A percentile compares a stretch with the other conserved stretches of the same genome.
Evolutionary conservation across 1,140 invertebrate species (phyloP).

Genomic region (Dinoponera quadriceps): DNA sequence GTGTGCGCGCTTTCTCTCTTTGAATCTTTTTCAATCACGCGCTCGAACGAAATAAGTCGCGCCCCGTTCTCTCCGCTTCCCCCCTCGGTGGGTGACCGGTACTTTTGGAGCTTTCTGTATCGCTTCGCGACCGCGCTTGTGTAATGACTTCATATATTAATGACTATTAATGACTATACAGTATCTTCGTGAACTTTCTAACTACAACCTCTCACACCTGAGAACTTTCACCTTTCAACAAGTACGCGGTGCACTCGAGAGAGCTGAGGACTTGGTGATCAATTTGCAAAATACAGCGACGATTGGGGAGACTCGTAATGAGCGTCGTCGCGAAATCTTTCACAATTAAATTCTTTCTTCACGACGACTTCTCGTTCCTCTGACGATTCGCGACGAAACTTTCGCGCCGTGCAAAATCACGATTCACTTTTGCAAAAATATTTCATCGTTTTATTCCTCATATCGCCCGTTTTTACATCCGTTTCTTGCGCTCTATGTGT

Average conservation of each 20-base stretch:
- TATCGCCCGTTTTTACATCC: no score
- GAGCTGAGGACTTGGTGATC: constrained; percentile 12
- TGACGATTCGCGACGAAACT: no score
- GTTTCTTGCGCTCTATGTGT: no score
- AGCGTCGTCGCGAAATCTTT: no score
- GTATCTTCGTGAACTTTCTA: constrained; percentile 8
- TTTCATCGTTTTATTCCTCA: no score
- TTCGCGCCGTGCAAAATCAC: not conserved
- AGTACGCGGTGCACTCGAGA: constrained; percentile 41
- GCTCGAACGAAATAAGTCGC: not conserved
- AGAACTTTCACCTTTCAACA: constrained; percentile 23
- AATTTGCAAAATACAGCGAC: no score
- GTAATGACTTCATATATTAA: constrained; percentile 24
- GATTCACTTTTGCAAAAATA: no score
- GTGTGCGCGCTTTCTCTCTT: not conserved
- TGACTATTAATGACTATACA: constrained; percentile 31
- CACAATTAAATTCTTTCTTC: no score
- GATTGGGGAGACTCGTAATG: no score
- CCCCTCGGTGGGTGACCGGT: constrained; percentile 36
- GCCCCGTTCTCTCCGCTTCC: not conserved
- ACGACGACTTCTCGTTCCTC: no score
- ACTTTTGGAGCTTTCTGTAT: constrained; percentile 20
- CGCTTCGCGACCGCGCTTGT: constrained; percentile 37
- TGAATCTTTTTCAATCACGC: no score
- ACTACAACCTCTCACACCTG: constrained; percentile 41